Base-by-base conservation (phyloP, 1,140 invertebrate genomes). In the Sarcophaga bullata region DNA sequence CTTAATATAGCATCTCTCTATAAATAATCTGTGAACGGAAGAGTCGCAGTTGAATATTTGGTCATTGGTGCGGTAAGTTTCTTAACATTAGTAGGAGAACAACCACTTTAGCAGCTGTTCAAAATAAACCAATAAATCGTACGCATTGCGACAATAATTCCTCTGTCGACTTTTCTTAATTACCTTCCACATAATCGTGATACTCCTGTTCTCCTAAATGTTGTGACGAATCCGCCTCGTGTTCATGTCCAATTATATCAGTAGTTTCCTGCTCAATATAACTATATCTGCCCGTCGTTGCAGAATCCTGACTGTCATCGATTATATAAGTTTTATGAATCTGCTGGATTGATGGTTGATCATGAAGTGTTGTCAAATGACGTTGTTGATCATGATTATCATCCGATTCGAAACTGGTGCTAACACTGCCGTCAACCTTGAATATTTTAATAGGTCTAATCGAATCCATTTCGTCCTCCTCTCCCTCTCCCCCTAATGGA, bases 171-270 rank as follows among this genome's bases (percentile, higher is more conserved):
- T 62, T n/a, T 62, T 62, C 2, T 11, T 68, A 25, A 9, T 52
- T 68, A 68, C 62, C 62, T 68, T 68, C 62, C 62, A 68, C 62
- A 68, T 19, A 68, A 8, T 68, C 62, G 9, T 68, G 62, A 68
- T 68, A 68, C 10, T 68, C 62, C 8, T 68, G 62, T 19, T 68
- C 62, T 15, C 5, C 62, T 9, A 15, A 19, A 68, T 68, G 62
- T 68, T 68, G n/a, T 9, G 17, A n/a, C n/a, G 19, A 19, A 17
- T 68, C 1, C 17, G 15, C 19, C 9, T 13, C 58, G 9, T 25
- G 62, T 68, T 19, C 7, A n/a, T 62, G 58, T 10, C 19, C 62
- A 19, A 9, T 7, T 17, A 37, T 37, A 37, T 37, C 25, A 37
- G 25, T 37, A 37, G 25, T 37, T 37, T 37, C 25, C 25, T 37